Evolutionary conservation across 2,113 vertebrate species (phyloP).

Genomic region (Istiophorus platypterus): DNA sequence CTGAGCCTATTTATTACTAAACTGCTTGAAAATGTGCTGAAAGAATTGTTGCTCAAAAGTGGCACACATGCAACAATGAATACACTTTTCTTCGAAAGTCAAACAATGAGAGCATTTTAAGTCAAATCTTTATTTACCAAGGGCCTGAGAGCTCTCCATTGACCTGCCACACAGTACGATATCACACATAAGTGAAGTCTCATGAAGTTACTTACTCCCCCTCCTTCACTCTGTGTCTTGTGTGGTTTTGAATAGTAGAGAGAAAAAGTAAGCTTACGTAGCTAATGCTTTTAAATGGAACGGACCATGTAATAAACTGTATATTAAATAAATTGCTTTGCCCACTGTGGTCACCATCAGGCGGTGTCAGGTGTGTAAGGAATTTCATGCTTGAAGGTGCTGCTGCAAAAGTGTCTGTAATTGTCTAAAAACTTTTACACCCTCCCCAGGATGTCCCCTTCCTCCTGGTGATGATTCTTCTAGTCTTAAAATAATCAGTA

Average conservation of each 20-base stretch:
- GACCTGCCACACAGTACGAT: not conserved
- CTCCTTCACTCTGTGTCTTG: conserved; percentile 8
- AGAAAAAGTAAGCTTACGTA: conserved; percentile 22
- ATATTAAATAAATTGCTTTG: conserved; percentile 60
- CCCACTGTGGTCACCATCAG: conserved; percentile 21
- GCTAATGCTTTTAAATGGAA: conserved; percentile 44
- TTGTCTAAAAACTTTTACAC: not conserved
- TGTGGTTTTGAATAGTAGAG: conserved; percentile 10
- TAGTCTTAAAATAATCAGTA: not conserved
- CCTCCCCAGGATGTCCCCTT: not conserved
- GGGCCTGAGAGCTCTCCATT: not conserved
- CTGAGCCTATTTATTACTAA: conserved; percentile 24
- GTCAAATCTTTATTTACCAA: conserved; percentile 5
- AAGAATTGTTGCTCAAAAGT: conserved; percentile 15
- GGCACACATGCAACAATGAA: conserved; percentile 42
- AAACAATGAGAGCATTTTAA: conserved; percentile 46
- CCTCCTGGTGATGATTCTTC: not conserved
- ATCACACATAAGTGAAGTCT: not conserved
- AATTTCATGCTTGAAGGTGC: conserved; percentile 29
- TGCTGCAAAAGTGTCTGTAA: not conserved
- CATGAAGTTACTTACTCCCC: not conserved
- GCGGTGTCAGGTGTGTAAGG: conserved; percentile 19
- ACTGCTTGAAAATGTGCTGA: conserved; percentile 8
- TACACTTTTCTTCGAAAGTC: conserved; percentile 41
- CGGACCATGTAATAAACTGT: conserved; percentile 61